A percentile compares a stretch with the other conserved stretches of the same genome.
These are phyloP conservation scores for Tuberolachnus salignus DNA, from an alignment of 2,888 invertebrate species.

Conservation along the genomic window DNA sequence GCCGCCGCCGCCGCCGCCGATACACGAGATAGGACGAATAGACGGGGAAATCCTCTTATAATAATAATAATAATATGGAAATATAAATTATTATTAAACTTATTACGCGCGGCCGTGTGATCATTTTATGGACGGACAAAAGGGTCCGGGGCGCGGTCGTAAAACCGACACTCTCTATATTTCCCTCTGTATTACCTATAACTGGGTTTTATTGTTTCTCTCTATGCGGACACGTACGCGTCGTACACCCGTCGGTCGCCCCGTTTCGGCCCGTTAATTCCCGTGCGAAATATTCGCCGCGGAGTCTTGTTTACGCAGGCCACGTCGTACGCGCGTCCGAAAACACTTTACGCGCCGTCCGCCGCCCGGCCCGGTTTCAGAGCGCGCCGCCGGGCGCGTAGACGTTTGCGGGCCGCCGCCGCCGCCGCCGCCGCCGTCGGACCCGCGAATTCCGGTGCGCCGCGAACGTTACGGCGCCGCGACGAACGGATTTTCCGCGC, in stretches of 20 bases:
- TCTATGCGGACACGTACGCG: no score
- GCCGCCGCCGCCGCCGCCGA: background rate
- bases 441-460: no score
- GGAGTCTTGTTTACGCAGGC: slow-evolving; percentile 54
- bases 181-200: background rate
- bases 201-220: slow-evolving; percentile 55
- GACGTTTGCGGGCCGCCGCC: no score
- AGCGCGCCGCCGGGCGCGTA: no score
- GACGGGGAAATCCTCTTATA: slow-evolving; percentile 52
- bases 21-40: background rate
- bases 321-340: no score
- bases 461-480: no score
- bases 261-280: slow-evolving; percentile 48
- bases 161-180: slow-evolving; percentile 27
- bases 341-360: slow-evolving; percentile 36
- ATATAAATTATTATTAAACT: slow-evolving; percentile 56
- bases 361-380: background rate
- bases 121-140: slow-evolving; percentile 56
- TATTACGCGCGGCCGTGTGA: slow-evolving; percentile 50
- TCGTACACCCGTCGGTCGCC: background rate
- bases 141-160: slow-evolving; percentile 39
- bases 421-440: no score
- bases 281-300: slow-evolving; percentile 50
- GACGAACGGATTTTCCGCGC: no score
- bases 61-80: no score